Conservation (phyloP, 2,888 invertebrate genomes). For the Apomyelois bistriatella region DNA sequence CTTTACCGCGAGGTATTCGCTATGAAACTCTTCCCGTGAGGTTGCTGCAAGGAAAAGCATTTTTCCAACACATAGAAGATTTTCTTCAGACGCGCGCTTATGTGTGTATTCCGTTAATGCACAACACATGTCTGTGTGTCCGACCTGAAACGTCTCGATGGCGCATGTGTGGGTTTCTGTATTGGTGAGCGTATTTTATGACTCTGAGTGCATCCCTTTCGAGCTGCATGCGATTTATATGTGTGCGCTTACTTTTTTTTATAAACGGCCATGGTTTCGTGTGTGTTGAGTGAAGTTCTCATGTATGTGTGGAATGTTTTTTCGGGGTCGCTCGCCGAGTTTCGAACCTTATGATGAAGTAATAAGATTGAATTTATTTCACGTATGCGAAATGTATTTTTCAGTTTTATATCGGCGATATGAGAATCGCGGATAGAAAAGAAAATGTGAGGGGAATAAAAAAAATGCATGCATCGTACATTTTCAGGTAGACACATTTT, state of each 20-base stretch:
- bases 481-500: constrained; percentile 81
- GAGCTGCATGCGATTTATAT: constrained; percentile 77
- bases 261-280: constrained; percentile 58
- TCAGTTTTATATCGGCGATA: constrained; percentile 80
- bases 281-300: constrained; percentile 52
- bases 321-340: constrained; percentile 31
- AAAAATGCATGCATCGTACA: constrained; percentile 76
- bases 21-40: constrained; percentile 80
- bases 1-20: constrained; percentile 81
- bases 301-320: constrained; percentile 69
- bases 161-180: constrained; percentile 34
- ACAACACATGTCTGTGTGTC: constrained; percentile 48
- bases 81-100: constrained; percentile 58
- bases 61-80: constrained; percentile 73
- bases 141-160: constrained; percentile 41
- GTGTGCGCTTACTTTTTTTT: constrained; percentile 77
- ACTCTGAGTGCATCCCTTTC: constrained; percentile 80
- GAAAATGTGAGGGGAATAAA: constrained; percentile 76
- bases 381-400: constrained; percentile 65
- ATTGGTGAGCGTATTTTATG: constrained; percentile 71
- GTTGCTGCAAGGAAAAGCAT: constrained; percentile 80
- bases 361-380: constrained; percentile 38
- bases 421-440: constrained; percentile 79
- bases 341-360: constrained; percentile 29
- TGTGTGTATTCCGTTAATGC: constrained; percentile 47